Evolutionary conservation across 2,113 vertebrate genomes (phyloP).

Genomic region (Kryptolebias marmoratus): DNA sequence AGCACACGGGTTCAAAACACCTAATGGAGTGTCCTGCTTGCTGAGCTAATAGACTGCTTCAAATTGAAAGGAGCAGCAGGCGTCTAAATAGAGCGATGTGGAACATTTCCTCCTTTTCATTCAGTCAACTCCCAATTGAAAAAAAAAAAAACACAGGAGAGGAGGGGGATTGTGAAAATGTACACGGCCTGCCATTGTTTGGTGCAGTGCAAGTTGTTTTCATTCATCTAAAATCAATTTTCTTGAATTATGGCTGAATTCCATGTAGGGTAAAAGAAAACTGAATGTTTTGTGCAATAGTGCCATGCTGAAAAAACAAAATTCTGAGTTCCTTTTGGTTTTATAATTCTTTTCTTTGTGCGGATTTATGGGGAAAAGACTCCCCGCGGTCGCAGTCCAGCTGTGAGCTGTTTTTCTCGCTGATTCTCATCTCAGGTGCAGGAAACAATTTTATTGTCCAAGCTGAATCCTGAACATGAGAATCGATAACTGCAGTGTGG

Average conservation of each 20-base stretch:
- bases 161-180: slow-evolving; percentile 1
- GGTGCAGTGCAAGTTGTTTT: slow-evolving; percentile 44
- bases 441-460: slow-evolving; percentile 36
- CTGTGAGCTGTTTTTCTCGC: slow-evolving; percentile 31
- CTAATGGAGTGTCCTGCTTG: slow-evolving; percentile 75
- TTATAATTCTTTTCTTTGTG: slow-evolving; percentile 30
- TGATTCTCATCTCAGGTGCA: slow-evolving; percentile 29
- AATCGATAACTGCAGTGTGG: slow-evolving; percentile 66
- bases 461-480: slow-evolving; percentile 52
- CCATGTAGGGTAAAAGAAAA: slow-evolving; percentile 40
- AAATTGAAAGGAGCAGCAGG: slow-evolving; percentile 78
- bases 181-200: slow-evolving; percentile 36
- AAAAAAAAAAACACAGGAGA: slow-evolving; percentile 21
- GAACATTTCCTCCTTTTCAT: slow-evolving; percentile 73
- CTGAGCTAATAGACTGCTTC: slow-evolving; percentile 76
- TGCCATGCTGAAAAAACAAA: slow-evolving; percentile 14
- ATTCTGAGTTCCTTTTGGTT: slow-evolving; percentile 9
- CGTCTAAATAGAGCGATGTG: slow-evolving; percentile 74
- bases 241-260: slow-evolving; percentile 53
- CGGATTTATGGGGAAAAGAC: slow-evolving; percentile 22
- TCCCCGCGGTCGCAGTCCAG: slow-evolving; percentile 7
- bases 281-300: slow-evolving; percentile 44
- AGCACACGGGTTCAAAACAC: slow-evolving; percentile 71
- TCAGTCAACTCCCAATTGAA: slow-evolving; percentile 52
- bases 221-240: slow-evolving; percentile 66